A percentile compares a stretch with the other conserved stretches of the same genome.
These are phyloP conservation scores for Apamea anceps DNA, from an alignment of 2,888 invertebrate species.

Conservation along the genomic window DNA sequence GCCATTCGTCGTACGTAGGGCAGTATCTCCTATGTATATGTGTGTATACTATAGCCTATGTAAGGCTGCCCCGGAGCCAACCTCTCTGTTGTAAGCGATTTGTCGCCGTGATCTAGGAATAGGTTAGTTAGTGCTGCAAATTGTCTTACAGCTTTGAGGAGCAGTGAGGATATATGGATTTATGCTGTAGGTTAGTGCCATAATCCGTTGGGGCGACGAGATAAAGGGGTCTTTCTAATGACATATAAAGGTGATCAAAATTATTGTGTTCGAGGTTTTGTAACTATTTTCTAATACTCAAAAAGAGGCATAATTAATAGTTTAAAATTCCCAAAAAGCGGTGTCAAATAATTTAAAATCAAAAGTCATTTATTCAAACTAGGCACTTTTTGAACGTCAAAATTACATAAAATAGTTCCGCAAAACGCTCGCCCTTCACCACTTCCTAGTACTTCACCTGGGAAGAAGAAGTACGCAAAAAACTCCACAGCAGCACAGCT, in stretches of 20 bases:
- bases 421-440: neutral
- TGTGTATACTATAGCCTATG: neutral
- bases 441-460: no score
- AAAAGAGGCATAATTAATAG: neutral
- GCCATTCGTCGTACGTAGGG: constrained; percentile 1
- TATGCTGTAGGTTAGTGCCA: neutral
- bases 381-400: neutral
- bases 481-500: neutral
- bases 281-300: no score
- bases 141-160: constrained; percentile 40
- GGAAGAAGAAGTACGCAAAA: neutral
- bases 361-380: neutral
- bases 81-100: constrained; percentile 45
- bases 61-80: constrained; percentile 7
- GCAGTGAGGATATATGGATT: no score
- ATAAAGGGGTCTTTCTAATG: neutral
- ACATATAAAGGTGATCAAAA: neutral
- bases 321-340: neutral
- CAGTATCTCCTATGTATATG: neutral
- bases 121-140: constrained; percentile 46
- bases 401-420: neutral
- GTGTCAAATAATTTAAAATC: no score
- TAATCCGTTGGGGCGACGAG: neutral
- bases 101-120: constrained; percentile 31
- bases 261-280: neutral